Evolutionary conservation across 1,140 invertebrate genomes (phyloP).

Genomic region (Drosophila mauritiana): DNA sequence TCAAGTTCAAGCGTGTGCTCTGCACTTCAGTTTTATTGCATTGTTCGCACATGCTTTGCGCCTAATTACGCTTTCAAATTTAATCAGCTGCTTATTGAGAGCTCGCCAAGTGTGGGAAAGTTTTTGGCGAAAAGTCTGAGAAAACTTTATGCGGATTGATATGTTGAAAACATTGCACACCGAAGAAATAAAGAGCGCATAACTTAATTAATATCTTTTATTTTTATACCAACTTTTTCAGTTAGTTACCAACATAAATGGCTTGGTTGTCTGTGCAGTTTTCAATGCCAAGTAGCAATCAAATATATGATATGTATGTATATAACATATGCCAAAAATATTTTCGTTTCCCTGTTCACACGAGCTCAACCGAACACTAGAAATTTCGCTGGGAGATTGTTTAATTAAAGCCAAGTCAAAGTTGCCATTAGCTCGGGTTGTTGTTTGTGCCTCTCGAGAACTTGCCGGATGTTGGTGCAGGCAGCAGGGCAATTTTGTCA

Average conservation of each 20-base stretch:
- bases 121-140: too few relatives aligned
- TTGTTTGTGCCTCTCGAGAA: conserved; percentile 50
- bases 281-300: conserved; percentile 28
- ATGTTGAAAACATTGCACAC: conserved; percentile 6
- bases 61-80: conserved; percentile 38
- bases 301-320: not conserved
- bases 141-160: conserved; percentile 15
- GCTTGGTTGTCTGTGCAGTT: not conserved
- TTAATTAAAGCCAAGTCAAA: conserved; percentile 65
- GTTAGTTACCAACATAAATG: not conserved
- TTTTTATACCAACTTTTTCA: too few relatives aligned
- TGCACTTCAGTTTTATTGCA: conserved; percentile 20
- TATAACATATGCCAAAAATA: conserved; percentile 34
- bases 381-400: conserved; percentile 34
- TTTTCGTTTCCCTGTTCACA: conserved; percentile 45
- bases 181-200: not conserved
- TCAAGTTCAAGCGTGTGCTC: conserved; percentile 39
- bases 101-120: conserved; percentile 35
- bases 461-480: conserved; percentile 66
- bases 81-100: conserved; percentile 33
- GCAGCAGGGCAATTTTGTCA: conserved; percentile 59
- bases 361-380: conserved; percentile 24
- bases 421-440: conserved; percentile 55
- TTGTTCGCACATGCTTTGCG: conserved; percentile 9
- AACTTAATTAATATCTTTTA: too few relatives aligned